These are phyloP conservation scores for Ciconia nigra DNA, from an alignment of 2,797 vertebrate genomes.

Conservation along the genomic window DNA sequence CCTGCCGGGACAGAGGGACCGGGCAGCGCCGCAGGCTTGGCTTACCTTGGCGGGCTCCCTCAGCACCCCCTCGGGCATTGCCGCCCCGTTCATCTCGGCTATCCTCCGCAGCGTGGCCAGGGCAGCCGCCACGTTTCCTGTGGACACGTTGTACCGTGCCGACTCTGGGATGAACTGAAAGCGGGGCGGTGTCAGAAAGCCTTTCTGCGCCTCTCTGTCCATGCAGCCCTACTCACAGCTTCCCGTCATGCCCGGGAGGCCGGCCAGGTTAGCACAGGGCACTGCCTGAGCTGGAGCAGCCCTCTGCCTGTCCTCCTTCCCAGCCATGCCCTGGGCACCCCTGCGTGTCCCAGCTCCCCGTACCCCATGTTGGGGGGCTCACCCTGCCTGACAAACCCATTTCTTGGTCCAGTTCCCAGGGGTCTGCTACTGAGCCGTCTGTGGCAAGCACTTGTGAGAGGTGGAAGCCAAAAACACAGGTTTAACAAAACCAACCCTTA, in stretches of 20 bases:
- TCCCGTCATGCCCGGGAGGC: fast-evolving
- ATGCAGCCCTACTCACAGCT: neutral
- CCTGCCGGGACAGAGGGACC: fast-evolving
- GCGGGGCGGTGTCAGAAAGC: neutral
- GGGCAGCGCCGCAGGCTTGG: fast-evolving
- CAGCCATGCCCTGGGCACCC: too few species aligned
- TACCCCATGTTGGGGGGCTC: neutral
- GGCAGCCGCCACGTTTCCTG: conserved; percentile 79
- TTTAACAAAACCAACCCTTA: neutral
- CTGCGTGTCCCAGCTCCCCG: neutral
- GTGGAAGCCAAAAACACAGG: neutral
- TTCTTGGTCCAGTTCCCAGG: neutral
- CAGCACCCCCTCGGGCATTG: conserved; percentile 82
- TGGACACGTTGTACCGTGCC: conserved; percentile 86
- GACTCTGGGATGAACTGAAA: conserved; percentile 93
- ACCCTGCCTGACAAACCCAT: neutral
- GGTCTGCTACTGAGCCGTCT: neutral
- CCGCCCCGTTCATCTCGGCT: conserved; percentile 79
- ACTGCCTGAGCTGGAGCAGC: neutral
- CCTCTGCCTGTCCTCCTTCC: neutral
- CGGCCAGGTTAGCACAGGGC: neutral
- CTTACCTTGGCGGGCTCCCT: conserved; percentile 78
- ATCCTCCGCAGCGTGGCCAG: conserved; percentile 81
- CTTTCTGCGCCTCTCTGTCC: neutral
- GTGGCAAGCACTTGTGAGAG: neutral